Conservation (phyloP, 2,888 invertebrate species). For the Micropterix aruncella region DNA sequence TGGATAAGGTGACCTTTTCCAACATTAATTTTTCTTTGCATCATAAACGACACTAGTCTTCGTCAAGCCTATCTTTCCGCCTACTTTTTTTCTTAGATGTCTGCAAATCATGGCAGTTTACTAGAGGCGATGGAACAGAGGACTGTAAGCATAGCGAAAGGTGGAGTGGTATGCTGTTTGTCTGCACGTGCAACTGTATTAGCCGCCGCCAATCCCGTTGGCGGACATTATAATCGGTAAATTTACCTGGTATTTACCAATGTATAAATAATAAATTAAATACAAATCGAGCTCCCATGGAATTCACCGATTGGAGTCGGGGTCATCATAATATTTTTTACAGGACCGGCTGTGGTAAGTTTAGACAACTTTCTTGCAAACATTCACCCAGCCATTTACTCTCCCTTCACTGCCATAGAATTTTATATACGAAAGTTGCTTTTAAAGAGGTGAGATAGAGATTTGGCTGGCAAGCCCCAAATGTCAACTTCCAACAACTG, state of each 20-base stretch:
- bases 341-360: no score
- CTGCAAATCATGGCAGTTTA: conserved; percentile 46
- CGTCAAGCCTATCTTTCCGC: not conserved
- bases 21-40: conserved; percentile 4
- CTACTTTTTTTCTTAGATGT: conserved; percentile 19
- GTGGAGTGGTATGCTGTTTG: conserved; percentile 71
- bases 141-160: conserved; percentile 78
- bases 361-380: no score
- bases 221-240: conserved; percentile 70
- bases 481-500: no score
- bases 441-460: no score
- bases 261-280: not conserved
- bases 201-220: conserved; percentile 86
- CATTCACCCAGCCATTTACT: no score
- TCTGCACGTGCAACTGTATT: conserved; percentile 75
- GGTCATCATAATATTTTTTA: no score
- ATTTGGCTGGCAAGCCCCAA: no score
- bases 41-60: not conserved
- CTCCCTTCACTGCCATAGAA: no score
- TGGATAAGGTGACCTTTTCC: conserved; percentile 74
- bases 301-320: no score
- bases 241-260: not conserved
- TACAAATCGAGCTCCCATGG: no score
- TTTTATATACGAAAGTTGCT: no score
- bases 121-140: conserved; percentile 94